Percentiles rank a stretch among this genome's conserved stretches.
Evolutionary conservation across 2,113 vertebrate species (phyloP).

Genomic region (Dromaius novaehollandiae): DNA sequence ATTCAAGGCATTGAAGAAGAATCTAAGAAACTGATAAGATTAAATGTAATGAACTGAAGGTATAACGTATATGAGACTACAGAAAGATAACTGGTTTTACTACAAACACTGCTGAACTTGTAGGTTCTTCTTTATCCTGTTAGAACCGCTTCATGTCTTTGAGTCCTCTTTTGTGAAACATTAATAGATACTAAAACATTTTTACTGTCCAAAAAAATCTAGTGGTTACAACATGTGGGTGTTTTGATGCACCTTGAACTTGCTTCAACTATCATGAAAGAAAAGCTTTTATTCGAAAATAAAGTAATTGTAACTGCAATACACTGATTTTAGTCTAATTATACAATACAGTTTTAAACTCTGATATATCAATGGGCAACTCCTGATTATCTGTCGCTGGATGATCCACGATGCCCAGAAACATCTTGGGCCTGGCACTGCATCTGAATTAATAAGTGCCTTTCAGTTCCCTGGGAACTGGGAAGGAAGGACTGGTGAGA

Average conservation of each 20-base stretch:
- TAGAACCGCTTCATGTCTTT: not conserved
- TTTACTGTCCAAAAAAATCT: not conserved
- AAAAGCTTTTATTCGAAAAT: not conserved
- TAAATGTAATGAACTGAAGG: not conserved
- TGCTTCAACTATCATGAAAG: not conserved
- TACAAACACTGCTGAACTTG: not conserved
- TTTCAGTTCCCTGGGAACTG: not conserved
- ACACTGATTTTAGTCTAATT: not conserved
- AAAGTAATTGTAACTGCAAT: not conserved
- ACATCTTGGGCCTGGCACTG: not conserved
- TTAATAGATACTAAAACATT: not conserved
- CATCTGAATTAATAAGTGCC: not conserved
- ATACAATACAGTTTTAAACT: not conserved
- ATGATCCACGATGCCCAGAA: not conserved
- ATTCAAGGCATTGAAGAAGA: conserved; percentile 85
- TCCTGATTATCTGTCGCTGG: not conserved
- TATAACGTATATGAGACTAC: not conserved
- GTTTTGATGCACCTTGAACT: not conserved
- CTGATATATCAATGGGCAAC: not conserved
- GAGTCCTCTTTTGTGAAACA: not conserved
- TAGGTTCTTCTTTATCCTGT: not conserved
- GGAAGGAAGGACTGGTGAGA: not conserved
- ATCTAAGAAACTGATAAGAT: conserved; percentile 86
- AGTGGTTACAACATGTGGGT: not conserved
- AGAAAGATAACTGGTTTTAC: not conserved